These are phyloP conservation scores for Scopus umbretta DNA, from an alignment of 2,113 vertebrate species.

Conservation along the genomic window DNA sequence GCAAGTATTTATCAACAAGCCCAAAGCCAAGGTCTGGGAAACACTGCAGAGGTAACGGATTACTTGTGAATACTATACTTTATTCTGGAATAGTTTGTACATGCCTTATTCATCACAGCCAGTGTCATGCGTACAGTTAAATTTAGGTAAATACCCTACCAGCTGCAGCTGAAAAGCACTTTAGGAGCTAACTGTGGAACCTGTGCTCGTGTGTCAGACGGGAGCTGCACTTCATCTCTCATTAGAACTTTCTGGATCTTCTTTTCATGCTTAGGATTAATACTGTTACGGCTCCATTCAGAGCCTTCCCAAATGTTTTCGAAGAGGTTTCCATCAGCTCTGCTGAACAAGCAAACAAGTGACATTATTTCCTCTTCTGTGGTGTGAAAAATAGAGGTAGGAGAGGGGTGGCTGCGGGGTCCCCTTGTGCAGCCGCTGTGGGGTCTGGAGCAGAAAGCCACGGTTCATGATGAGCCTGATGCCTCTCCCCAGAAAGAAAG, in stretches of 20 bases:
- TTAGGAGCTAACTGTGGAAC: not conserved
- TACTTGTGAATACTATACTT: not conserved
- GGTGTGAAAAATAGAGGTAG: not conserved
- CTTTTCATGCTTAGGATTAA: not conserved
- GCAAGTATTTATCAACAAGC: constrained; percentile 25
- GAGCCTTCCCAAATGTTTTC: not conserved
- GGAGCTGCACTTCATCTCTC: not conserved
- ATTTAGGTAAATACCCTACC: not conserved
- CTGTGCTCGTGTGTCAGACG: not conserved
- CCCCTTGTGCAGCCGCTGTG: accelerated
- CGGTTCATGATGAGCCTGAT: accelerated
- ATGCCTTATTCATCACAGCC: not conserved
- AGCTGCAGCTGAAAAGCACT: not conserved
- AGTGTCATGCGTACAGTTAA: not conserved
- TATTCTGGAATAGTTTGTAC: not conserved
- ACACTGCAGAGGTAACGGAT: not conserved
- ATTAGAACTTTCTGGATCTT: not conserved
- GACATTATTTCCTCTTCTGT: not conserved
- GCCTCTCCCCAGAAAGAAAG: not conserved
- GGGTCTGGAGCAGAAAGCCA: not conserved
- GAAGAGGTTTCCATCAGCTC: not conserved
- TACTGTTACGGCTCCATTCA: not conserved
- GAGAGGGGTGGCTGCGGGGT: not conserved
- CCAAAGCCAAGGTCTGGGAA: not conserved
- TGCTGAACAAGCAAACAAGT: not conserved